phyloP scores from a whole-genome alignment of 2,113 vertebrate species.

The Carassius auratus region DNA sequence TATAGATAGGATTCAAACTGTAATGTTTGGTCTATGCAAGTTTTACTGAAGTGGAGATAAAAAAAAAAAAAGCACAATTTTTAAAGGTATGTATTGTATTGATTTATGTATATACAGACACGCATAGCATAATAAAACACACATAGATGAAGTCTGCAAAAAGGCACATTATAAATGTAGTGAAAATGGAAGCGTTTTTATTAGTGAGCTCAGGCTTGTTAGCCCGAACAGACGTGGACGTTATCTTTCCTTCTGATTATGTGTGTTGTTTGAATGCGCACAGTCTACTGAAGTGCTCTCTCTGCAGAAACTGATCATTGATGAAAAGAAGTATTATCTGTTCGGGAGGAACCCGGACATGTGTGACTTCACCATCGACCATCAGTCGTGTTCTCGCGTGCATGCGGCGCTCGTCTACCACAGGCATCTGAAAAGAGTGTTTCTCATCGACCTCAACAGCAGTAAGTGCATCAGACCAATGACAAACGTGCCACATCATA shows the following conservation, averaged over 20 bases:
- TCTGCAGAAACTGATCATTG: constrained; percentile 98
- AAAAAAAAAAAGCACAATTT: too few species aligned
- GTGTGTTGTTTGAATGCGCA: background rate
- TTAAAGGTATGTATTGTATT: background rate
- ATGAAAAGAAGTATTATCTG: constrained; percentile 99
- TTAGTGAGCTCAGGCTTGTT: too few species aligned
- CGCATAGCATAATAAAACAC: background rate
- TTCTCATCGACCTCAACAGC: constrained; percentile 98
- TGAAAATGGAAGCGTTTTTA: too few species aligned
- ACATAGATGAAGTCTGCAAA: too few species aligned
- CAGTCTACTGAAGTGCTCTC: constrained; percentile 24
- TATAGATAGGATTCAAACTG: too few species aligned
- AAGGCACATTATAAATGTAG: background rate
- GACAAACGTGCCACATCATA: background rate
- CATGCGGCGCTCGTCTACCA: constrained; percentile 97
- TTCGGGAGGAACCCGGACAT: constrained; percentile 98
- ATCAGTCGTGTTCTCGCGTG: constrained; percentile 97
- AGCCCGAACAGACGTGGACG: background rate
- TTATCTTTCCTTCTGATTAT: background rate
- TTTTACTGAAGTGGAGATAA: too few species aligned
- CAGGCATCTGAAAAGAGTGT: constrained; percentile 98
- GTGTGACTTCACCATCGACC: constrained; percentile 98
- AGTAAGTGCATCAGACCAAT: constrained; percentile 81
- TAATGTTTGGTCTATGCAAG: too few species aligned
- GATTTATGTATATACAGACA: background rate